These are phyloP conservation scores for Vireo griseus DNA, from an alignment of 2,797 vertebrate species.

Conservation along the genomic window DNA sequence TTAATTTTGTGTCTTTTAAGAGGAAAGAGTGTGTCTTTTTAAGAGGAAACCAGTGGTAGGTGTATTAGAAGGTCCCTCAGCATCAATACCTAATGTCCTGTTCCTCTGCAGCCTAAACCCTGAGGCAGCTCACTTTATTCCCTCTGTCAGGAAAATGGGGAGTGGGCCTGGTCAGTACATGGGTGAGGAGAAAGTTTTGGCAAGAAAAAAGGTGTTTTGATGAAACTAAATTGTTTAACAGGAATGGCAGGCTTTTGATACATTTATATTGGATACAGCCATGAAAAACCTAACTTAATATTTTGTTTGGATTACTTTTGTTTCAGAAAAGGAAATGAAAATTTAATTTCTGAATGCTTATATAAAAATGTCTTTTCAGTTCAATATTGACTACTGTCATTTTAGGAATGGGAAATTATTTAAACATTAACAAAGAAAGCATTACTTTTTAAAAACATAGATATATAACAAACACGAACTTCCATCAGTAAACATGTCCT, in stretches of 20 bases:
- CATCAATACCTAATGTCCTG: not conserved
- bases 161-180: not conserved
- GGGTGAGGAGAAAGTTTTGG: not conserved
- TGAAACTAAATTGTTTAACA: not conserved
- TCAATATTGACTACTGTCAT: not conserved
- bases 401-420: not conserved
- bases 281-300: not conserved
- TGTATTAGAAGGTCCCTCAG: not conserved
- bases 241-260: not conserved
- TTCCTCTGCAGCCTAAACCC: not conserved
- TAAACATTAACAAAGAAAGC: not conserved
- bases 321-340: not conserved
- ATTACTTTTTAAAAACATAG: not conserved
- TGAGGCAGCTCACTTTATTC: not conserved
- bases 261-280: not conserved
- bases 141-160: not conserved
- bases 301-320: not conserved
- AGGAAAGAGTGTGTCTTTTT: not conserved
- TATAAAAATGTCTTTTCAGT: not conserved
- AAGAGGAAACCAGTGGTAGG: not conserved
- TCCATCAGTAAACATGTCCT: not conserved
- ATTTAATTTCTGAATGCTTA: not conserved
- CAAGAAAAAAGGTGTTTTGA: not conserved
- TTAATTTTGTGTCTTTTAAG: not conserved
- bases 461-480: not conserved